Base-by-base conservation (phyloP, 2,113 vertebrate species). In the Empidonax traillii region DNA sequence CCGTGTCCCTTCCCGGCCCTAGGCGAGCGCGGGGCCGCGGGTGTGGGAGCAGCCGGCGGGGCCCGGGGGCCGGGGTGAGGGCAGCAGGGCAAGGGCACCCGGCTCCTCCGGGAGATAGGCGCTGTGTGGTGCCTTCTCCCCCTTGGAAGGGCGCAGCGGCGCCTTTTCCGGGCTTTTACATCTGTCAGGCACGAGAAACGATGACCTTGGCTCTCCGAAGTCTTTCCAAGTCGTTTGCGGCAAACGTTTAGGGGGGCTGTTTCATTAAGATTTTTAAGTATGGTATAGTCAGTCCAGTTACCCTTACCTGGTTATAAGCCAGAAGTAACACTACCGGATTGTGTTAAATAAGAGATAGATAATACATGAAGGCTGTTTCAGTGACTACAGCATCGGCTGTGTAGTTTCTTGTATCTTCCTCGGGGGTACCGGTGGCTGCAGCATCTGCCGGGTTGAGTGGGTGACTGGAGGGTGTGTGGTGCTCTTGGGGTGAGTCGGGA, bases 401-500 rank as follows among this genome's bases (percentile, higher is more conserved):
- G 27, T 44, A 3, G 22, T 30, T 75, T 7, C 4, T 16, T 23
- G 12, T 39, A 7, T 12, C 2, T 44, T 72, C 10, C 68, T 20
- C 16, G 6, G 31, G 10, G 5, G 6, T n/a, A 1, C 20, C 14
- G 31, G 13, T 33, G 52, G 22, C 61, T 78, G 7, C 47, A 35
- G 62, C 21, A 10, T 6, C 53, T 53, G 28, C 46, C 7, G 10
- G 9, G 3, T 1, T 35, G 25, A 25, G 10, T 6, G 24, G 35
- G 62, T 35, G 7, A 2, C 17, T 0, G 10, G 1, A 12, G 19
- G 1, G 3, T 2, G 2, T 19, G 17, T 33, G 28, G 17, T 3
- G 13, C 33, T 37, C 43, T 3, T 35, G 35, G 10, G 21, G 13
- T 14, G 21, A 37, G 30, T 21, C 23, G 25, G 30, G 23, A 51